Evolutionary conservation across 2,888 invertebrate genomes (phyloP), one percentile per base, ranked within the genome.

Genomic region (Hedya salicella): DNA sequence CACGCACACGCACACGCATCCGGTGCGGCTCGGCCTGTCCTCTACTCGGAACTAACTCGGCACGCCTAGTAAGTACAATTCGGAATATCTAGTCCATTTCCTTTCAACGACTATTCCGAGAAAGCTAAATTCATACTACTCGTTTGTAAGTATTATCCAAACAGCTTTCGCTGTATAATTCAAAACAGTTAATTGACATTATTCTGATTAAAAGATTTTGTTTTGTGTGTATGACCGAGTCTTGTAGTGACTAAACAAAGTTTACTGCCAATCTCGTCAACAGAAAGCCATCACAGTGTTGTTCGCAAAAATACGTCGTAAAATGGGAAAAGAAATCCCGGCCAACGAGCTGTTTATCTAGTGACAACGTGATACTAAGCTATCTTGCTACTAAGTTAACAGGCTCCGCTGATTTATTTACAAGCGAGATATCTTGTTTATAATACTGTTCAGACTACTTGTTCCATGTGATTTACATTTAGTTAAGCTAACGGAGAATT

Each of bases 321-420:
- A 73, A 73, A 73, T 68, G 70, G 72, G 68, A 73, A 72, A 74
- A 70, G 68, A 72, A 75, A 75, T 70, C 70, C 70, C 72, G 62
- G 50, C 68, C 62, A 70, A 70, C 65, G 71, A 70, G 68, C 64
- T 70, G 70, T 69, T 68, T 69, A 69, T 71, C 63, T 68, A 62
- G 59, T 62, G 69, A 71, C 63, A 63, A 64, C 59, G 63, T 62
- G 70, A 65, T 65, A 60, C 66, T 68, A 59, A 67, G 57, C 70
- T 70, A 65, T 68, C 70, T 64, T 59, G 53, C n/a, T n/a, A n/a
- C n/a, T n/a, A n/a, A 68, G 63, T 50, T 66, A 66, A 61, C 53
- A 54, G 48, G 19, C 53, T 53, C 39, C 40, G 19, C 32, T 48
- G 48, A 64, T 69, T 67, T 69, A 67, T 68, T 68, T 61, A 60